phyloP scores from a whole-genome alignment of 2,888 invertebrate genomes.

The Ormyrus thymus region DNA sequence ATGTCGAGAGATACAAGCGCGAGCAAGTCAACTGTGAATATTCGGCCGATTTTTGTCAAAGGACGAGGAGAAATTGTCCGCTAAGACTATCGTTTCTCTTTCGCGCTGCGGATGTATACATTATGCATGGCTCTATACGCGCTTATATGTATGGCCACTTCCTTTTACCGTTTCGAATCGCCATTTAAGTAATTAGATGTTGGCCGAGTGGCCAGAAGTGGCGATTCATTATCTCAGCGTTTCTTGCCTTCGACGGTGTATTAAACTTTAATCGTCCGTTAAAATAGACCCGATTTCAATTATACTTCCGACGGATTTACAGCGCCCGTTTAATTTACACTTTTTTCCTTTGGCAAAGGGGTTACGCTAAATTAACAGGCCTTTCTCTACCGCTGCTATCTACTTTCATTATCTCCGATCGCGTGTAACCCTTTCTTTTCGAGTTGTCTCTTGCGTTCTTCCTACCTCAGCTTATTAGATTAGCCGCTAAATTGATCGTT shows the following conservation, averaged over 20 bases:
- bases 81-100: not conserved
- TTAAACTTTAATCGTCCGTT: conserved; percentile 26
- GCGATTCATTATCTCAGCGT: not conserved
- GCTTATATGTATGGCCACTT: not conserved
- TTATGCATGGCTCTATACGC: not conserved
- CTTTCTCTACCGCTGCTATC: conserved; percentile 43
- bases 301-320: not conserved
- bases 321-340: conserved; percentile 17
- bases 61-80: conserved; percentile 17
- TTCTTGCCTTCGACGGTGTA: conserved; percentile 5
- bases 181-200: not conserved
- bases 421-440: conserved; percentile 39
- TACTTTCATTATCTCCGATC: conserved; percentile 46
- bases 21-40: conserved; percentile 30
- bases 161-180: conserved; percentile 2
- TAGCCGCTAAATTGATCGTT: too few relatives aligned
- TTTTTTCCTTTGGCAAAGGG: conserved; percentile 15
- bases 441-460: conserved; percentile 15
- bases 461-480: too few relatives aligned
- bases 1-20: not conserved
- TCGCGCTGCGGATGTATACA: not conserved
- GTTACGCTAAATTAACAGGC: conserved; percentile 48
- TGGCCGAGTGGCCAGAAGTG: not conserved
- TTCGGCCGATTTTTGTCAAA: conserved; percentile 20
- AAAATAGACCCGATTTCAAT: conserved; percentile 30